phyloP scores from a whole-genome alignment of 2,888 invertebrate species.

The Diarsia brunnea region DNA sequence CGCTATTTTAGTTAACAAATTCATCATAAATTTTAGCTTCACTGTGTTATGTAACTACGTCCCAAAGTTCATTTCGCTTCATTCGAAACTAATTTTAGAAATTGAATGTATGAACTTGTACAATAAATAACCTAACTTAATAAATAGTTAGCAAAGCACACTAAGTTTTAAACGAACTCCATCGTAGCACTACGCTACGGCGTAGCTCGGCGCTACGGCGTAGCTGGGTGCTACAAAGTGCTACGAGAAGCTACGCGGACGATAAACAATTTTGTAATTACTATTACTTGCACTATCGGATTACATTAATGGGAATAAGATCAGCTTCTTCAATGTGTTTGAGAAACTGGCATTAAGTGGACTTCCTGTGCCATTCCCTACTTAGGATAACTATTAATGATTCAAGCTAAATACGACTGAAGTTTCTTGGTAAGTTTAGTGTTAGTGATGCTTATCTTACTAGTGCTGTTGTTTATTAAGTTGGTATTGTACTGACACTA shows the following conservation, averaged over 20 bases:
- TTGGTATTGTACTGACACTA: background rate
- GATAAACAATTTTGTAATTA: conserved; percentile 51
- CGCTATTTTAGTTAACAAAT: conserved; percentile 22
- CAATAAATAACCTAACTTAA: conserved; percentile 65
- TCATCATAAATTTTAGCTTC: conserved; percentile 28
- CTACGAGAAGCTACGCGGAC: conserved; percentile 42
- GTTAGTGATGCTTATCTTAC: background rate
- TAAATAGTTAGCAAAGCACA: conserved; percentile 60
- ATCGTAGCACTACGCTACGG: conserved; percentile 59
- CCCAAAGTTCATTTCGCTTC: conserved; percentile 38
- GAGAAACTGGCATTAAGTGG: background rate
- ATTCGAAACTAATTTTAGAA: conserved; percentile 59
- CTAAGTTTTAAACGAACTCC: conserved; percentile 59
- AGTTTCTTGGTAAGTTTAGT: background rate
- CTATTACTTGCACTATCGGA: conserved; percentile 25
- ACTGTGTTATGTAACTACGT: conserved; percentile 24
- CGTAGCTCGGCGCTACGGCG: conserved; percentile 54
- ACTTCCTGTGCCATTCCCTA: background rate
- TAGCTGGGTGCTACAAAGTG: conserved; percentile 51
- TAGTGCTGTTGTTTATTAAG: background rate
- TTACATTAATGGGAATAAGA: conserved; percentile 9
- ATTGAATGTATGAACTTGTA: conserved; percentile 61
- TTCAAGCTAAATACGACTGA: background rate
- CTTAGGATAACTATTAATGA: background rate
- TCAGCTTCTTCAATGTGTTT: conserved; percentile 12